Percentiles rank a stretch among this genome's conserved stretches.
Conservation (phyloP, 2,888 invertebrate genomes). For the Hirtodrosophila histrioides region DNA sequence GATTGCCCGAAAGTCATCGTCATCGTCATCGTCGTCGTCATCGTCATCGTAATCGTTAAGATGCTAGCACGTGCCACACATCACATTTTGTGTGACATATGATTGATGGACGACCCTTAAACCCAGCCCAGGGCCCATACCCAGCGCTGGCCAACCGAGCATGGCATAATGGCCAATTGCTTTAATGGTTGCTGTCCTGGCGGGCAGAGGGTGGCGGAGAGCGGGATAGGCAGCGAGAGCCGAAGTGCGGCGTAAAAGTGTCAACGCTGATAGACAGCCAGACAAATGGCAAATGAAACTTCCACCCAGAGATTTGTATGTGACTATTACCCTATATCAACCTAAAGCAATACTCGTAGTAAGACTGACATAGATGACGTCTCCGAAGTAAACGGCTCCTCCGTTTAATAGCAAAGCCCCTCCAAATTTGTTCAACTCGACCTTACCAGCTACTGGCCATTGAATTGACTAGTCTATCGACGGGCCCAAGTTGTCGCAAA, state of each 20-base stretch:
- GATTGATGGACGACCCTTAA: conserved; percentile 44
- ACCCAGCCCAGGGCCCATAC: conserved; percentile 6
- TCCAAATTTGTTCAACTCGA: too few species aligned
- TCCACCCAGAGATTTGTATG: conserved; percentile 32
- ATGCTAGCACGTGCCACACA: conserved; percentile 20
- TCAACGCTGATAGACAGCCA: conserved; percentile 51
- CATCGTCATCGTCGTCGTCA: conserved; percentile 21
- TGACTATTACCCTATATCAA: conserved; percentile 4
- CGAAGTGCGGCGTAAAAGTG: conserved; percentile 36
- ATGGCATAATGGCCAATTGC: conserved; percentile 53
- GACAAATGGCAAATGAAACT: conserved; percentile 45
- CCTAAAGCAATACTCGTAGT: conserved; percentile 7
- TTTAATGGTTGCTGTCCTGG: conserved; percentile 29
- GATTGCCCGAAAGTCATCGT: conserved; percentile 1
- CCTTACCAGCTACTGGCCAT: too few species aligned
- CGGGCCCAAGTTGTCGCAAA: background rate
- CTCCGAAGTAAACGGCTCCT: too few species aligned
- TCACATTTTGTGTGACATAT: conserved; percentile 43
- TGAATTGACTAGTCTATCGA: too few species aligned
- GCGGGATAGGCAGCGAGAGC: background rate
- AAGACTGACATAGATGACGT: background rate
- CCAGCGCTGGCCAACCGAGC: conserved; percentile 34
- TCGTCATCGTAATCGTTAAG: conserved; percentile 21
- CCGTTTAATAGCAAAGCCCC: too few species aligned
- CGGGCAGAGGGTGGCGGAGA: too few species aligned